These are phyloP conservation scores for Origma solitaria DNA, from an alignment of 2,113 vertebrate genomes.

Conservation along the genomic window DNA sequence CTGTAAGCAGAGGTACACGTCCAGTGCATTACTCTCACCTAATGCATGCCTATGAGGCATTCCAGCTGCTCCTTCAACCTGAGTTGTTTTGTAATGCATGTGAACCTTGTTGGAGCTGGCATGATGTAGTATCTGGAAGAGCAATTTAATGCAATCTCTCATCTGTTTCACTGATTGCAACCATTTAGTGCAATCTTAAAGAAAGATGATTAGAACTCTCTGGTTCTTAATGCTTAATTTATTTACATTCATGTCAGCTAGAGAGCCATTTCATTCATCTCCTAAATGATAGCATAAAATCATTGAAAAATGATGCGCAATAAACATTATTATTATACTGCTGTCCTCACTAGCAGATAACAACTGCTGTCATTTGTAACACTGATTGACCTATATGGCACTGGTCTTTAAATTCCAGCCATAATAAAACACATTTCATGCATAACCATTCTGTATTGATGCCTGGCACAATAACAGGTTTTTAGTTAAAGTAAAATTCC, in stretches of 20 bases:
- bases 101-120: constrained; percentile 50
- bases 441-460: constrained; percentile 60
- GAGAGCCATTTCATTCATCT: constrained; percentile 70
- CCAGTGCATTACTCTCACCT: constrained; percentile 31
- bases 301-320: constrained; percentile 72
- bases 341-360: constrained; percentile 57
- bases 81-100: constrained; percentile 56
- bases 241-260: constrained; percentile 77
- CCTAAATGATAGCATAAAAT: constrained; percentile 72
- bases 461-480: constrained; percentile 57
- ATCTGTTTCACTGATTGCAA: constrained; percentile 76
- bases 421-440: constrained; percentile 35
- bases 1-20: constrained; percentile 24
- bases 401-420: constrained; percentile 56
- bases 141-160: constrained; percentile 73
- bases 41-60: constrained; percentile 50
- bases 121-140: constrained; percentile 45
- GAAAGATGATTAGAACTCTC: constrained; percentile 75
- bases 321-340: constrained; percentile 63
- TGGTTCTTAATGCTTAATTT: constrained; percentile 79
- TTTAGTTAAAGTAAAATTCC: constrained; percentile 64
- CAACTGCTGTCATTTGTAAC: constrained; percentile 54
- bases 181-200: constrained; percentile 75
- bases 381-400: constrained; percentile 60
- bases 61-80: constrained; percentile 52